Evolutionary conservation across 2,888 invertebrate species (phyloP), one percentile per base, ranked within the genome.

Genomic region (Nemoura dubitans): DNA sequence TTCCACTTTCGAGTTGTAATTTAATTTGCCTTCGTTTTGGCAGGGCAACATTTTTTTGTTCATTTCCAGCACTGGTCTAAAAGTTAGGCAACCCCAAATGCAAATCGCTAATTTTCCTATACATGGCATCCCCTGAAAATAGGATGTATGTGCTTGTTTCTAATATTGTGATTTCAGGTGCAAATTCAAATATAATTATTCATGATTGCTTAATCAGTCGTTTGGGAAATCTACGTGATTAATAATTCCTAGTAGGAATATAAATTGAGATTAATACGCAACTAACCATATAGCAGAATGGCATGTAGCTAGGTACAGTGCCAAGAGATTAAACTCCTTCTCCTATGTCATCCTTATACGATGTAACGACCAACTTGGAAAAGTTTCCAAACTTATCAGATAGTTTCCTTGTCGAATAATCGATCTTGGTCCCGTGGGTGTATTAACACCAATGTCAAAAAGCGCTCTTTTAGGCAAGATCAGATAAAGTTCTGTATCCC

Each of bases 181-280:
- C n/a, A 76, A 76, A 76, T 76, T 3, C 21, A 76, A 80, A 2
- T 82, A 83, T 42, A 26, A 83, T 42, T 42, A 83, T 83, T 83
- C 84, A 76, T 76, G 84, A 27, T 59, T 76, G 59, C 76, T 84
- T 81, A 84, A 84, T 84, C 84, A 84, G 43, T 84, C 84, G 26
- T 28, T 14, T 0, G 84, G 84, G 76, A 84, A 84, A 59, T 84
- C 27, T 76, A 26, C 27, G 27, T 84, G 84, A 84, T 84, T 84
- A 84, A 84, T 76, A 59, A 84, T 84, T 84, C 59, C 26, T 27
- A 27, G 27, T 59, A 43, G 43, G 76, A 84, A 84, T 84, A 76
- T 84, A 84, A 76, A 84, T 84, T 76, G 84, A 84, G 84, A 59
- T 84, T 84, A 84, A 84, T 84, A 84, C 76, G 14, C 16, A 27